Conservation (phyloP, 2,888 invertebrate species). For the Agrotis segetum region DNA sequence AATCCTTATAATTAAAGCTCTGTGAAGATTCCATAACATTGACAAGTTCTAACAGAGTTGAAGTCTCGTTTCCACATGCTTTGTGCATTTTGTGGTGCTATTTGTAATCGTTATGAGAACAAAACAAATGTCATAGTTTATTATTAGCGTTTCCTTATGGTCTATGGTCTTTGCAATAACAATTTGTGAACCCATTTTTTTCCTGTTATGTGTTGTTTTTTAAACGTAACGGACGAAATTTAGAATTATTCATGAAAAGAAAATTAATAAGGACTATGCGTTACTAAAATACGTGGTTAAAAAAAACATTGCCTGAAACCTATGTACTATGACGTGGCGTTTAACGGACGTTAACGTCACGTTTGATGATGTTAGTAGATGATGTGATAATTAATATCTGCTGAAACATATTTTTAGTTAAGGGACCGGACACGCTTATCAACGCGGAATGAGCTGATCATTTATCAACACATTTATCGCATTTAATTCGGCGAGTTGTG, state of each 20-base stretch:
- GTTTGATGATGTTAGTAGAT: too few relatives aligned
- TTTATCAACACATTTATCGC: neutral
- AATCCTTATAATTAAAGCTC: too few relatives aligned
- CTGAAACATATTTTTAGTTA: neutral
- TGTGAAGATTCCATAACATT: neutral
- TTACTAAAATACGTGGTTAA: neutral
- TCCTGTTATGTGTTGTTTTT: neutral
- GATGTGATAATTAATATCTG: neutral
- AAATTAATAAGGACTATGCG: too few relatives aligned
- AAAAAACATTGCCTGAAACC: slow-evolving; percentile 21
- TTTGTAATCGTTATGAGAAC: slow-evolving; percentile 12
- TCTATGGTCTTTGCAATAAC: neutral
- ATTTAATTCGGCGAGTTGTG: neutral
- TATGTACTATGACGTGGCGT: too few relatives aligned
- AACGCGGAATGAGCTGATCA: neutral
- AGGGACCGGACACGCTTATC: neutral
- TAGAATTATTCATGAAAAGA: too few relatives aligned
- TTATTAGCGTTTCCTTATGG: slow-evolving; percentile 31
- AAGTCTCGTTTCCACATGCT: neutral
- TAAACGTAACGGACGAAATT: neutral
- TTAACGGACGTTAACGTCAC: too few relatives aligned
- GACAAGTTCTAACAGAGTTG: neutral
- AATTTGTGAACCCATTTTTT: neutral
- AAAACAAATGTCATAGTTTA: slow-evolving; percentile 26
- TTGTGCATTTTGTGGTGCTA: neutral